Evolutionary conservation across 2,113 vertebrate genomes (phyloP).

Genomic region (Varanus salvator): DNA sequence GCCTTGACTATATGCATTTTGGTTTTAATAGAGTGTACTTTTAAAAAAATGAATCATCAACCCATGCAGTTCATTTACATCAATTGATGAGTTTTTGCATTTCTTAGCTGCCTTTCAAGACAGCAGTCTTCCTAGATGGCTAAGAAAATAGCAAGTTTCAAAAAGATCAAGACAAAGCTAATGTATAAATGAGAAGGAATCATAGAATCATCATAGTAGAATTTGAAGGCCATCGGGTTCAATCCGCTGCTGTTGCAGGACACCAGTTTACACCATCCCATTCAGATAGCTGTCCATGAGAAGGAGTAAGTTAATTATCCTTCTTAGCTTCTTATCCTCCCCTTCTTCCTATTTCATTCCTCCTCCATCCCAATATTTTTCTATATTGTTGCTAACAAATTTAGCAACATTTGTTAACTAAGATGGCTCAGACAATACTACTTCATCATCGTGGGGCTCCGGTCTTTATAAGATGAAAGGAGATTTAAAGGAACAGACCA

Average conservation of each 20-base stretch:
- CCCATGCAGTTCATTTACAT: neutral
- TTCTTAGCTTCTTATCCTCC: neutral
- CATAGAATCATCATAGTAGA: neutral
- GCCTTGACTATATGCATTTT: neutral
- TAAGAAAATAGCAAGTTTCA: neutral
- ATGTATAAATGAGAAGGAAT: neutral
- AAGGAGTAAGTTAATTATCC: neutral
- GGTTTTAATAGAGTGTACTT: neutral
- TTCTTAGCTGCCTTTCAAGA: neutral
- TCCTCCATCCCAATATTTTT: neutral
- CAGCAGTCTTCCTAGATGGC: neutral
- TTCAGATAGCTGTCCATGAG: no score
- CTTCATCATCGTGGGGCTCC: no score
- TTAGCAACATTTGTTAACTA: neutral
- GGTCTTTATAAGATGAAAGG: no score
- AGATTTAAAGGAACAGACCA: neutral
- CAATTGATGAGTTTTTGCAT: neutral
- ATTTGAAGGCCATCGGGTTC: no score
- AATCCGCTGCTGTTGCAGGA: no score
- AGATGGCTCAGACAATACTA: neutral
- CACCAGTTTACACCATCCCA: no score
- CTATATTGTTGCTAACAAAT: neutral
- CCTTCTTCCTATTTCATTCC: neutral
- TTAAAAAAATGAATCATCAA: neutral
- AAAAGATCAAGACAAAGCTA: neutral